Evolutionary conservation across 2,113 vertebrate genomes (phyloP).

Genomic region (Anhinga rufa): DNA sequence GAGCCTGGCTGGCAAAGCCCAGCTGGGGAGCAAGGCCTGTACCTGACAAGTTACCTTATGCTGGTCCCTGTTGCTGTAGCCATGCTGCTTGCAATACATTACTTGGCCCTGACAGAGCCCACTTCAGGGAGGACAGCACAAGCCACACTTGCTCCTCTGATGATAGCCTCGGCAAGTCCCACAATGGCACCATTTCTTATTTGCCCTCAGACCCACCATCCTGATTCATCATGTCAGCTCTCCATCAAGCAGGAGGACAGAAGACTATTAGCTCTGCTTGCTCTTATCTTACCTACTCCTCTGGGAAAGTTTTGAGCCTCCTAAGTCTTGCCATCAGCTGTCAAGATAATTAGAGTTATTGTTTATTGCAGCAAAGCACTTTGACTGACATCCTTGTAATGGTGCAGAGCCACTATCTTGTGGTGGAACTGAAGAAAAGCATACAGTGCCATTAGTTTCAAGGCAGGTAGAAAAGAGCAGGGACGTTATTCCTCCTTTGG

Average conservation of each 20-base stretch:
- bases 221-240: background rate
- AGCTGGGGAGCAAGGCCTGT: background rate
- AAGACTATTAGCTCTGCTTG: background rate
- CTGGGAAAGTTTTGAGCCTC: background rate
- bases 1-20: background rate
- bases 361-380: background rate
- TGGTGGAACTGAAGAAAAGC: background rate
- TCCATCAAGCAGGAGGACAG: background rate
- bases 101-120: background rate
- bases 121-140: background rate
- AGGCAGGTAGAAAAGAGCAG: background rate
- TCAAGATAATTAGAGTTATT: background rate
- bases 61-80: background rate
- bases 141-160: background rate
- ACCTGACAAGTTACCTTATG: background rate
- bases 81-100: background rate
- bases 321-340: background rate
- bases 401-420: background rate
- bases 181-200: fast-evolving
- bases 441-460: background rate
- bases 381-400: background rate
- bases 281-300: background rate
- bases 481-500: background rate
- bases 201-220: background rate
- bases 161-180: background rate